phyloP scores from a whole-genome alignment of 2,888 invertebrate species.

The Acronicta alni region DNA sequence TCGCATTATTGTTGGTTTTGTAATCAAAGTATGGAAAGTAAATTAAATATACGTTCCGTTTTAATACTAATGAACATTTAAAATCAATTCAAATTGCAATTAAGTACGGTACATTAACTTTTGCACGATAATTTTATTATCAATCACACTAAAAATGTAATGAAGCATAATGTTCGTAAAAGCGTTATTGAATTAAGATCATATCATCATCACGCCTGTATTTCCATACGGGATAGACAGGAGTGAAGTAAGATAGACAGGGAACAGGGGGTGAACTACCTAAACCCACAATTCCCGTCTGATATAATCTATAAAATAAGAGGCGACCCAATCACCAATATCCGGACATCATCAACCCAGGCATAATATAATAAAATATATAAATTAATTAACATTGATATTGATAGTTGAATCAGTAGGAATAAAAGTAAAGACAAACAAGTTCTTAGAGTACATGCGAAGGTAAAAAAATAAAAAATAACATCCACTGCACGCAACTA shows the following conservation, averaged over 20 bases:
- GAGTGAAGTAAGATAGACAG: no score
- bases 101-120: constrained; percentile 12
- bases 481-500: constrained; percentile 25
- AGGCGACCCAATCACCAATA: no score
- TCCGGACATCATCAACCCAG: no score
- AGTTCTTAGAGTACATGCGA: constrained; percentile 11
- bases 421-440: constrained; percentile 8
- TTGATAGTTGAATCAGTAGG: constrained; percentile 4
- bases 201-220: constrained; percentile 3
- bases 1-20: constrained; percentile 2
- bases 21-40: constrained; percentile 3
- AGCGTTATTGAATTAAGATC: constrained; percentile 3
- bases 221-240: no score
- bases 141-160: constrained; percentile 30
- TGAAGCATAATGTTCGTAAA: constrained; percentile 5
- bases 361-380: no score
- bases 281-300: no score
- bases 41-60: constrained; percentile 32
- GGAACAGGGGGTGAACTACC: no score
- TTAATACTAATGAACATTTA: constrained; percentile 28
- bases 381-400: not conserved
- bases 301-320: no score
- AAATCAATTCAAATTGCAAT: constrained; percentile 32
- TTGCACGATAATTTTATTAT: constrained; percentile 30
- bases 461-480: constrained; percentile 20